phyloP scores from a whole-genome alignment of 1,140 invertebrate genomes.

The Notospermus geniculatus region DNA sequence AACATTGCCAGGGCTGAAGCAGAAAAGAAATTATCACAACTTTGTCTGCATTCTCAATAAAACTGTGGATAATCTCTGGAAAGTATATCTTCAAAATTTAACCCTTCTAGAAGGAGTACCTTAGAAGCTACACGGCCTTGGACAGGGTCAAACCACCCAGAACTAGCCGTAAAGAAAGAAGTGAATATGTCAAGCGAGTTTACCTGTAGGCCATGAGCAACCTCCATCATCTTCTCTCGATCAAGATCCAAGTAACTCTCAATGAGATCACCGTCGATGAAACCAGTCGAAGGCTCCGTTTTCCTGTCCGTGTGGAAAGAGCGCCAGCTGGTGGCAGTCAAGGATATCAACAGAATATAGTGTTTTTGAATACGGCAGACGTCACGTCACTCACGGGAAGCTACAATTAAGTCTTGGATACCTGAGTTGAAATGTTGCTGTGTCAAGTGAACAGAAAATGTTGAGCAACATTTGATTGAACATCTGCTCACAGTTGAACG shows the following conservation, averaged over 20 bases:
- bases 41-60: neutral
- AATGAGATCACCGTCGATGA: constrained; percentile 97
- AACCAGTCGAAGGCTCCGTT: constrained; percentile 69
- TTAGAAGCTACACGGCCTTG: too few species aligned
- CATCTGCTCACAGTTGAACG: neutral
- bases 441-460: too few species aligned
- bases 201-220: constrained; percentile 79
- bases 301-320: constrained; percentile 60
- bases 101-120: too few species aligned
- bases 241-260: constrained; percentile 93
- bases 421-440: too few species aligned
- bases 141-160: neutral
- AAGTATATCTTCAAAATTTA: too few species aligned
- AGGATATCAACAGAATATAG: constrained; percentile 20
- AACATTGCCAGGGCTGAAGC: too few species aligned
- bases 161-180: neutral
- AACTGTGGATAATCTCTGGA: neutral
- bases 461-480: neutral
- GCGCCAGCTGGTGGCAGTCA: constrained; percentile 54
- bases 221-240: constrained; percentile 86
- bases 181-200: too few species aligned
- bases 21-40: constrained; percentile 24
- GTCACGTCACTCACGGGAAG: too few species aligned
- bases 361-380: too few species aligned
- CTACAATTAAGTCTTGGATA: too few species aligned